A percentile compares a stretch with the other conserved stretches of the same genome.
Evolutionary conservation across 2,888 invertebrate species (phyloP).

Genomic region (Pyrrhia umbra): DNA sequence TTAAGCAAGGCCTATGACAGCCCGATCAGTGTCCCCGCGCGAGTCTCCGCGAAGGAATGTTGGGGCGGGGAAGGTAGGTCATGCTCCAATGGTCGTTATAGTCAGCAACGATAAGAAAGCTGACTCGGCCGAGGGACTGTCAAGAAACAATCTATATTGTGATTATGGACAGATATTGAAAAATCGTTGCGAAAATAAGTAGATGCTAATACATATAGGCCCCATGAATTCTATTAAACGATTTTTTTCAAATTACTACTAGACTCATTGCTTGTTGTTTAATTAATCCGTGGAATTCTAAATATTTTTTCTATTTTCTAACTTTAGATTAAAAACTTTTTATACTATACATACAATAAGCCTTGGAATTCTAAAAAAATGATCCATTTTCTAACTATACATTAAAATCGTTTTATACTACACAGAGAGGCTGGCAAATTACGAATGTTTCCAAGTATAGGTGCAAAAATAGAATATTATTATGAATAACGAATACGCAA

Average conservation of each 20-base stretch:
- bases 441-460: no score
- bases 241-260: no score
- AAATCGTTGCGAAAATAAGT: constrained; percentile 64
- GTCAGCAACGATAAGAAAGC: constrained; percentile 86
- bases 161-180: constrained; percentile 68
- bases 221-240: no score
- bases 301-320: no score
- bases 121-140: constrained; percentile 78
- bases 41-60: constrained; percentile 67
- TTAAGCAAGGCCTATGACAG: constrained; percentile 85
- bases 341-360: no score
- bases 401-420: no score
- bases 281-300: no score
- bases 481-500: not conserved
- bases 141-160: constrained; percentile 80
- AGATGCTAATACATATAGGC: constrained; percentile 39
- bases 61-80: constrained; percentile 74
- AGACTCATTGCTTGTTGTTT: not conserved
- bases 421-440: no score
- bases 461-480: not conserved
- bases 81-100: constrained; percentile 76
- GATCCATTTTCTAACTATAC: no score
- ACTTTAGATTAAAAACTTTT: no score
- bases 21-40: constrained; percentile 76
- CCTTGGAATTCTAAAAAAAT: no score